These are phyloP conservation scores for Craterocephalus amniculus DNA, from an alignment of 2,797 vertebrate genomes.

Conservation along the genomic window DNA sequence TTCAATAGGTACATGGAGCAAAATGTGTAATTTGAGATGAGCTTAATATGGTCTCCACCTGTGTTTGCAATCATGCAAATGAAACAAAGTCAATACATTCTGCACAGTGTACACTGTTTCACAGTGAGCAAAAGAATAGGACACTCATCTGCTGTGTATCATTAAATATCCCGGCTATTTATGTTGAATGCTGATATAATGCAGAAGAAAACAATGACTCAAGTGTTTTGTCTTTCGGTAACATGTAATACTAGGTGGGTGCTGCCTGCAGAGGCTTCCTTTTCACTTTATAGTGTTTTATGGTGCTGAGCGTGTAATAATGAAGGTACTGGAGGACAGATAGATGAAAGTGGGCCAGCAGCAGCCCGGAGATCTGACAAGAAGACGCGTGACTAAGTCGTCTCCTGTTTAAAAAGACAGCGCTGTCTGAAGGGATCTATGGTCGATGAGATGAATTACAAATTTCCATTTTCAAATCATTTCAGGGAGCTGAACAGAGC, in stretches of 20 bases:
- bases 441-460: constrained; percentile 9
- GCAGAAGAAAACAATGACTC: constrained; percentile 3
- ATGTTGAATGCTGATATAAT: not conserved
- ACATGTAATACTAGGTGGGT: not conserved
- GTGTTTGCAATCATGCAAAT: constrained; percentile 26
- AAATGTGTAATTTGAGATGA: constrained; percentile 53
- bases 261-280: not conserved
- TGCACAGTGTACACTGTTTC: constrained; percentile 17
- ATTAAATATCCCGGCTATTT: constrained; percentile 21
- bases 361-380: constrained; percentile 47
- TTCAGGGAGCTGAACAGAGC: not conserved
- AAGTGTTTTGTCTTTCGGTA: not conserved
- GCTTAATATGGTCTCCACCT: constrained; percentile 62
- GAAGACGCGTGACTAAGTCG: constrained; percentile 36
- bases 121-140: constrained; percentile 21
- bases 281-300: not conserved
- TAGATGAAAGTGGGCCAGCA: constrained; percentile 44
- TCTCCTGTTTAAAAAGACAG: constrained; percentile 32
- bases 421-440: constrained; percentile 28
- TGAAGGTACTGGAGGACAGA: constrained; percentile 24
- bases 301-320: constrained; percentile 12
- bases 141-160: not conserved
- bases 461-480: constrained; percentile 22
- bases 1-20: constrained; percentile 35
- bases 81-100: constrained; percentile 36